Evolutionary conservation across 2,113 vertebrate genomes (phyloP).

Genomic region (Amia ocellicauda): DNA sequence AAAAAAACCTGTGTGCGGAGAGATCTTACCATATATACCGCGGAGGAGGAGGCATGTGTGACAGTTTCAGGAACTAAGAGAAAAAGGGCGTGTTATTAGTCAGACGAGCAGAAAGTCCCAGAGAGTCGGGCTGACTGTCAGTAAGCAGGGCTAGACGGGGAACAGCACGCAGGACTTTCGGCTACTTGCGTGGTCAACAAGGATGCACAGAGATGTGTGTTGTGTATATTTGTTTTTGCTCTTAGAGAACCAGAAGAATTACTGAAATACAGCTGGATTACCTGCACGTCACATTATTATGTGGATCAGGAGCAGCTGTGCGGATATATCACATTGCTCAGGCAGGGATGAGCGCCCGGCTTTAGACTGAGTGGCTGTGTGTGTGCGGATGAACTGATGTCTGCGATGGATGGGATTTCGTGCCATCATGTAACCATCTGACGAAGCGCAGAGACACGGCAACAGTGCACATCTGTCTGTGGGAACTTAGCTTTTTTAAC

Average conservation of each 20-base stretch:
- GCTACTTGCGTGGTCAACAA: not conserved
- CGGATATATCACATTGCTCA: conserved; percentile 17
- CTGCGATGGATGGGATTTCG: conserved; percentile 29
- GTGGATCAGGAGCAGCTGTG: conserved; percentile 1
- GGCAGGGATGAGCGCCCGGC: conserved; percentile 8
- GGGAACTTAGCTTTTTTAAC: conserved; percentile 29
- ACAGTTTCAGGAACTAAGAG: conserved; percentile 42
- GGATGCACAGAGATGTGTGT: conserved; percentile 9
- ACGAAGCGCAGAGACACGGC: conserved; percentile 33
- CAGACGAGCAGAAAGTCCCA: conserved; percentile 36
- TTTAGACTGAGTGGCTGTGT: conserved; percentile 7
- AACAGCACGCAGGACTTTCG: not conserved
- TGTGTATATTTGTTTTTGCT: not conserved
- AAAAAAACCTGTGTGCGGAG: conserved; percentile 13
- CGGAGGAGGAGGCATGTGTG: conserved; percentile 28
- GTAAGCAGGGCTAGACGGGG: conserved; percentile 3
- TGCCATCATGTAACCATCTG: conserved; percentile 29
- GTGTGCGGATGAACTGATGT: conserved; percentile 31
- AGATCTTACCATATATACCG: not conserved
- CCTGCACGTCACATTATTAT: not conserved
- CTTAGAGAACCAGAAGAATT: conserved; percentile 3
- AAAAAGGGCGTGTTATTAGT: conserved; percentile 38
- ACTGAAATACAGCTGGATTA: conserved; percentile 22
- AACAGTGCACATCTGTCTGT: conserved; percentile 36
- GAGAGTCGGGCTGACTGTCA: conserved; percentile 32